A percentile compares a stretch with the other conserved stretches of the same genome.
phyloP scores from a whole-genome alignment of 2,113 vertebrate genomes.

The Cyprinodon brontotheroides region DNA sequence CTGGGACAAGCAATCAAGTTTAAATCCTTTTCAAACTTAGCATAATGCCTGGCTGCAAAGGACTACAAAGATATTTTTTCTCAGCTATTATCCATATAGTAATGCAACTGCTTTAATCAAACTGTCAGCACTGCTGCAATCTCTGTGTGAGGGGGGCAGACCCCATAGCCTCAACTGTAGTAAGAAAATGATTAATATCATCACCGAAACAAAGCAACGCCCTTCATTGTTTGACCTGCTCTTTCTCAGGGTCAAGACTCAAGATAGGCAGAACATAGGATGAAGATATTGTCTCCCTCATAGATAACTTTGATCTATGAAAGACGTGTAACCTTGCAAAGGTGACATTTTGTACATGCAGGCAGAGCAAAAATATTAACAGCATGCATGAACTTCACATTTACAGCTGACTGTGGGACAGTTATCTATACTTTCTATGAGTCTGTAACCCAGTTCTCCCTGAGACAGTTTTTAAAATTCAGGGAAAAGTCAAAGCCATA shows the following conservation, averaged over 20 bases:
- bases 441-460: neutral
- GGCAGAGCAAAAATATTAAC: constrained; percentile 35
- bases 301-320: constrained; percentile 28
- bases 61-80: neutral
- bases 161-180: constrained; percentile 6
- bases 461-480: constrained; percentile 6
- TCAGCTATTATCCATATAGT: neutral
- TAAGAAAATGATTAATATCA: constrained; percentile 44
- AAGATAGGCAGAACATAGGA: constrained; percentile 10
- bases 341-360: constrained; percentile 11
- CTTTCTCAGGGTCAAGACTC: constrained; percentile 51
- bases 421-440: neutral
- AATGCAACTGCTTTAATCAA: neutral
- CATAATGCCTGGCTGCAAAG: neutral
- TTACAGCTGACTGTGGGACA: neutral
- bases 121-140: constrained; percentile 7
- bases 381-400: constrained; percentile 22
- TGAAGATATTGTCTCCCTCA: constrained; percentile 21
- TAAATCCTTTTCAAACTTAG: neutral
- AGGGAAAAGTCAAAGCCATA: constrained; percentile 52
- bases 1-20: neutral
- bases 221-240: constrained; percentile 20
- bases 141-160: neutral
- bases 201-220: neutral
- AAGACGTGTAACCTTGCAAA: constrained; percentile 50